Conservation (phyloP, 2,888 invertebrate species). For the Amphimallon solstitiale region DNA sequence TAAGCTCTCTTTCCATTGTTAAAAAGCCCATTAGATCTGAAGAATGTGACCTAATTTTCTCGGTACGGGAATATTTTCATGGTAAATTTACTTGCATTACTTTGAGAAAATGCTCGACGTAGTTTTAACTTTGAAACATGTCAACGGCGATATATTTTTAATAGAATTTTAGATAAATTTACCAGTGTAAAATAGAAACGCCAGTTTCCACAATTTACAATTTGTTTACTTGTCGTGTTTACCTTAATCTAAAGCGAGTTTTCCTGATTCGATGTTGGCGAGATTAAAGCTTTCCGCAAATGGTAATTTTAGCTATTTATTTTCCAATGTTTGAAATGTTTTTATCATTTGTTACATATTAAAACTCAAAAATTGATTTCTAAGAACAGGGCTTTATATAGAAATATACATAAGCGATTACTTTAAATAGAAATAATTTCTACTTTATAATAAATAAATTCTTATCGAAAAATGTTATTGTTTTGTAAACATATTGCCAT, state of each 20-base stretch:
- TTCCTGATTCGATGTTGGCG: background rate
- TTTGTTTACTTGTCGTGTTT: conserved; percentile 25
- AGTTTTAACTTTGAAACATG: conserved; percentile 19
- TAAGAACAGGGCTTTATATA: no score
- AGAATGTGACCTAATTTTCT: conserved; percentile 38
- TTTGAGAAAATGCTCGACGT: conserved; percentile 20
- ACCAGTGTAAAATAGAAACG: background rate
- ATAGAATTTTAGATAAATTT: conserved; percentile 8
- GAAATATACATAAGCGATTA: no score
- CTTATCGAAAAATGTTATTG: no score
- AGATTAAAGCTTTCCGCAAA: background rate
- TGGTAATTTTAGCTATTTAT: conserved; percentile 11
- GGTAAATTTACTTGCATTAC: conserved; percentile 32
- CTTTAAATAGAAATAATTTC: no score
- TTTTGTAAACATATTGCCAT: no score
- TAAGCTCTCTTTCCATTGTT: conserved; percentile 30
- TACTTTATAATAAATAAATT: no score
- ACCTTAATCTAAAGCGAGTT: conserved; percentile 9
- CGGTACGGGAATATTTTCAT: conserved; percentile 17
- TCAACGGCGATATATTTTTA: conserved; percentile 28
- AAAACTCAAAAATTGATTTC: background rate
- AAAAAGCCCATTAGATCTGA: conserved; percentile 32
- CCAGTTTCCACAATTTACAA: conserved; percentile 5
- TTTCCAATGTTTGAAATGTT: background rate
- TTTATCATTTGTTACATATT: background rate